Evolutionary conservation across 2,113 vertebrate genomes (phyloP), one percentile per base, ranked within the genome.

Genomic region (Chionomys nivalis): DNA sequence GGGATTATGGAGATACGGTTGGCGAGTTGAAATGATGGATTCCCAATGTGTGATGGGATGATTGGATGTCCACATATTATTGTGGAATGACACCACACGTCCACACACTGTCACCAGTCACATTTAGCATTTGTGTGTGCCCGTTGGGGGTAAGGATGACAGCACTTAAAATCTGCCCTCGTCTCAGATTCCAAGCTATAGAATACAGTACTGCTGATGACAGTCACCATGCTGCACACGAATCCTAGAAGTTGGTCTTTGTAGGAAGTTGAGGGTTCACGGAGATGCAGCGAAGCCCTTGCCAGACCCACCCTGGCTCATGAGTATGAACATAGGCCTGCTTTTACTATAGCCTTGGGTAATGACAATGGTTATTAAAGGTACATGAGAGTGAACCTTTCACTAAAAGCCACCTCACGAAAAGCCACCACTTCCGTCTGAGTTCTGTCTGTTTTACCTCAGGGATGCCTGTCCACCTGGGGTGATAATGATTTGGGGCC

Each of bases 241-340:
- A 61, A 33, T 28, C 24, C 19, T 14, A 24, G 44, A 66, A 91
- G 17, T 3, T 73, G 5, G 7, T 90, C 21, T 94, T 97, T 96
- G 91, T 92, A 96, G 77, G 95, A 92, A 68, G 52, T 94, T 76
- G 85, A 95, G 95, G 96, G 76, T 96, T 83, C 58, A 55, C 17
- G 88, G 97, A 94, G 26, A n/a, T n/a, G 21, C 19, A 92, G 95
- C 97, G 94, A 72, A 96, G n/a, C 31, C 87, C 82, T 77, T 81
- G 88, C 17, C 61, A 28, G 70, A 14, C 7, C n/a, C 36, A 87
- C 78, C 89, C 95, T 47, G 36, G 86, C 90, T 90, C 28, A 65
- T 47, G 49, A 68, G 87, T 39, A 0, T 68, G 75, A 91, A 0
- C 0, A 39, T 72, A 0, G 49, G 31, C 0, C 36, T 7, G 2